Evolutionary conservation across 1,140 invertebrate genomes (phyloP).

Genomic region (Laupala kohalensis): DNA sequence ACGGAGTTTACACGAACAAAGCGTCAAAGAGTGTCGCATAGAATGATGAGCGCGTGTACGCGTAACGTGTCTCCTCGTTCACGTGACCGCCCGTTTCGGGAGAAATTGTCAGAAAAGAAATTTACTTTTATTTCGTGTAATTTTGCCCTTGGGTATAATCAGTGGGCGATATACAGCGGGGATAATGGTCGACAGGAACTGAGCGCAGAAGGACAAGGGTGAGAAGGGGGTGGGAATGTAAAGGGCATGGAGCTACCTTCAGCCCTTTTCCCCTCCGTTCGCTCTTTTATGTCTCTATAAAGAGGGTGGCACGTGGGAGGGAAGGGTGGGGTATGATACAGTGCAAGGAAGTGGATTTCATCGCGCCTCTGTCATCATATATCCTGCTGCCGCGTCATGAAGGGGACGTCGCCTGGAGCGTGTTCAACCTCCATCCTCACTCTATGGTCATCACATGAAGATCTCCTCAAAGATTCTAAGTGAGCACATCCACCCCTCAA

Average conservation of each 20-base stretch:
- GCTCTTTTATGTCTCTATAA: not conserved
- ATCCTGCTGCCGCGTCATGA: not conserved
- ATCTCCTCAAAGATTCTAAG: no score
- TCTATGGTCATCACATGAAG: no score
- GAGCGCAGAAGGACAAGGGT: no score
- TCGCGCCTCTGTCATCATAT: not conserved
- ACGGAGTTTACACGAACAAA: not conserved
- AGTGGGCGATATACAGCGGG: not conserved
- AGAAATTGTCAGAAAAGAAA: not conserved
- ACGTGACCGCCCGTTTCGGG: not conserved
- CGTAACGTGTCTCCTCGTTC: no score
- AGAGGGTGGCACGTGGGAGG: not conserved
- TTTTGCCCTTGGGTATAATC: not conserved
- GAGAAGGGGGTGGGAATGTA: no score
- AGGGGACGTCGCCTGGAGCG: no score
- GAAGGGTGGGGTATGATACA: not conserved
- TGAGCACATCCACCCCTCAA: no score
- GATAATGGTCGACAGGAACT: not conserved
- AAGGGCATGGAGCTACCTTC: not conserved
- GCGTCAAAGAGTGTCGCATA: not conserved
- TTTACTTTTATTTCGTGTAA: not conserved
- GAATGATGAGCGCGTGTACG: not conserved
- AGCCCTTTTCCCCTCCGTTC: no score
- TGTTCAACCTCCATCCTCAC: no score
- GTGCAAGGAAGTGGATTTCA: not conserved